A percentile compares a stretch with the other conserved stretches of the same genome.
phyloP scores from a whole-genome alignment of 2,888 invertebrate genomes.

The Eristalinus sepulchralis region DNA sequence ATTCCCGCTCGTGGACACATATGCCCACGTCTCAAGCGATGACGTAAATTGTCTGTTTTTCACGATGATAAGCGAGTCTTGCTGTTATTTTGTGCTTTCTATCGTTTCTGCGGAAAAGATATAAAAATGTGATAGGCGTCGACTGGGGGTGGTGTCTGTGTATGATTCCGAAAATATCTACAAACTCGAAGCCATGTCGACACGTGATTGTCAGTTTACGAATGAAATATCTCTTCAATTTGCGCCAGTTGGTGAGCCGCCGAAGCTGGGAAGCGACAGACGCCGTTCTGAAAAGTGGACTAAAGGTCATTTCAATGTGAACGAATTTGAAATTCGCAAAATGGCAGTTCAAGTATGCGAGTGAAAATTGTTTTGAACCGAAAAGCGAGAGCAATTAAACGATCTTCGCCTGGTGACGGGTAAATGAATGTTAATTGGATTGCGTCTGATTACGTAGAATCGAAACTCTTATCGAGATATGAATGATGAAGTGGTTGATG shows the following conservation, averaged over 20 bases:
- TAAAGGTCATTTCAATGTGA: conserved; percentile 37
- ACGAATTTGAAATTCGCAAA: not conserved
- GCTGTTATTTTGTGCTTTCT: not conserved
- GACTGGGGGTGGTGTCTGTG: not conserved
- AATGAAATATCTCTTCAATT: not conserved
- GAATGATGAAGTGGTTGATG: not conserved
- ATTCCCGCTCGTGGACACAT: not conserved
- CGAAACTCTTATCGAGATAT: not conserved
- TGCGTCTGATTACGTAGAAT: not conserved
- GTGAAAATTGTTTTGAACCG: not conserved
- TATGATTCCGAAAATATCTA: conserved; percentile 5
- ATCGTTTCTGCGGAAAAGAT: not conserved
- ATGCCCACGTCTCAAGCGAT: not conserved
- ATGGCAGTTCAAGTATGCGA: not conserved
- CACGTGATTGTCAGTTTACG: not conserved
- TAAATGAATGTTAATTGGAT: not conserved
- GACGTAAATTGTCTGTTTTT: not conserved
- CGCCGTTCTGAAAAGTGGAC: not conserved
- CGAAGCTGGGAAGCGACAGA: not conserved
- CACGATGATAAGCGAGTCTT: not conserved
- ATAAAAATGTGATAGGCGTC: not conserved
- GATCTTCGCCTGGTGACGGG: not conserved
- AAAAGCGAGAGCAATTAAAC: not conserved
- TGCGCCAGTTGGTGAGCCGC: not conserved
- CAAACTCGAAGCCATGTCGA: not conserved